A percentile compares a stretch with the other conserved stretches of the same genome.
phyloP scores from a whole-genome alignment of 2,113 vertebrate species.

The Lampris incognitus region DNA sequence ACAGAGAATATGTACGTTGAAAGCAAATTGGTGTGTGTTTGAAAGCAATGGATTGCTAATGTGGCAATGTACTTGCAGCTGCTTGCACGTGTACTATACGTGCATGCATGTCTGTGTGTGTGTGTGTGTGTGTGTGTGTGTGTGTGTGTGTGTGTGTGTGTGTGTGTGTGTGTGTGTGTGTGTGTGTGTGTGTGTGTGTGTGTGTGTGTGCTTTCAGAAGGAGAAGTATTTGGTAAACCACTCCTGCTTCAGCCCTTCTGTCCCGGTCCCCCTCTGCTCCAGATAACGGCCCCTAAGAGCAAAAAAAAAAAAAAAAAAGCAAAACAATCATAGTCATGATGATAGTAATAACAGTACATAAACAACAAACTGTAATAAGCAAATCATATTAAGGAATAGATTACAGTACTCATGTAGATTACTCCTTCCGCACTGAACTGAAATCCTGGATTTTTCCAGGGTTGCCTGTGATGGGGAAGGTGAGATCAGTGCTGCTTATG shows the following conservation, averaged over 20 bases:
- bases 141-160: constrained; percentile 64
- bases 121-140: constrained; percentile 52
- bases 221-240: constrained; percentile 99
- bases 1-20: constrained; percentile 34
- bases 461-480: no score
- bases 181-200: constrained; percentile 29
- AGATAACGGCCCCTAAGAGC: constrained; percentile 83
- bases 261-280: constrained; percentile 82
- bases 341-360: neutral
- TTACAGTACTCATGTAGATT: no score
- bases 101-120: constrained; percentile 20
- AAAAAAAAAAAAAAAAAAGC: constrained; percentile 64
- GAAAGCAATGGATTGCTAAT: constrained; percentile 67
- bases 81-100: constrained; percentile 5
- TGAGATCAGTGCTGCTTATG: no score
- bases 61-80: constrained; percentile 60
- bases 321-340: neutral
- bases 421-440: no score
- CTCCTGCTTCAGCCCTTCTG: constrained; percentile 88
- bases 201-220: constrained; percentile 84
- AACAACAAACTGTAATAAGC: no score
- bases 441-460: no score
- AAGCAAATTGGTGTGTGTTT: constrained; percentile 55
- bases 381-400: no score
- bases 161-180: no score